phyloP scores from a whole-genome alignment of 2,797 vertebrate genomes.

The Sebastes vulpes region DNA sequence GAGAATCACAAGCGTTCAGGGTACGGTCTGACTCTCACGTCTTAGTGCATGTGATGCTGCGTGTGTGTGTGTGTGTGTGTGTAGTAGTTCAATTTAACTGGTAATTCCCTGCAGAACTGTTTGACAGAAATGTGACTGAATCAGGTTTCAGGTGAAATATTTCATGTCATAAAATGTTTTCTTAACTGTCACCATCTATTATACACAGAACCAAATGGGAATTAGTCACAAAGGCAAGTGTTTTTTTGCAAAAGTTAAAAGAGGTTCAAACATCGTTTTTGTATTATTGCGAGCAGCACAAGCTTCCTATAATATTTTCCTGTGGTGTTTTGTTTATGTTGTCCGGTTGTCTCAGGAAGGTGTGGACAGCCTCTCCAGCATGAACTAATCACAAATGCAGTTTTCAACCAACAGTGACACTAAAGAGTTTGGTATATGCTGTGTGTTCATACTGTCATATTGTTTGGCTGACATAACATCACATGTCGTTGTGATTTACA shows the following conservation, averaged over 20 bases:
- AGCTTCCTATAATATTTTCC: no score
- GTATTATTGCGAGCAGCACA: no score
- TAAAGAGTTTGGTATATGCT: no score
- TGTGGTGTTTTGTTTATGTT: no score
- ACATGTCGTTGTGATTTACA: background rate
- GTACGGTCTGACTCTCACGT: background rate
- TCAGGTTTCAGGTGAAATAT: constrained; percentile 17
- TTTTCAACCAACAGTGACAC: no score
- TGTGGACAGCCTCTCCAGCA: no score
- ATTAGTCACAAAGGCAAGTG: background rate
- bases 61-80: background rate
- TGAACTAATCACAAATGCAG: no score
- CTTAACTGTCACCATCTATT: background rate
- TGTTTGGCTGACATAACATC: no score
- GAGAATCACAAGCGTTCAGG: constrained; percentile 3
- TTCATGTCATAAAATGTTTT: background rate
- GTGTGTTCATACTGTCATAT: no score
- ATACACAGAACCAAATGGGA: background rate
- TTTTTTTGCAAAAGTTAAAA: background rate
- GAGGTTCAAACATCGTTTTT: background rate
- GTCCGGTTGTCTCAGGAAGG: no score
- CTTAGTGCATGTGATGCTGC: constrained; percentile 11
- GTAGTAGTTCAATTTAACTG: background rate
- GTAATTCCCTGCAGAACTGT: background rate
- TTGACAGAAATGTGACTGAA: constrained; percentile 11